These are phyloP conservation scores for Molanna angustata DNA, from an alignment of 2,888 invertebrate genomes.

Conservation along the genomic window DNA sequence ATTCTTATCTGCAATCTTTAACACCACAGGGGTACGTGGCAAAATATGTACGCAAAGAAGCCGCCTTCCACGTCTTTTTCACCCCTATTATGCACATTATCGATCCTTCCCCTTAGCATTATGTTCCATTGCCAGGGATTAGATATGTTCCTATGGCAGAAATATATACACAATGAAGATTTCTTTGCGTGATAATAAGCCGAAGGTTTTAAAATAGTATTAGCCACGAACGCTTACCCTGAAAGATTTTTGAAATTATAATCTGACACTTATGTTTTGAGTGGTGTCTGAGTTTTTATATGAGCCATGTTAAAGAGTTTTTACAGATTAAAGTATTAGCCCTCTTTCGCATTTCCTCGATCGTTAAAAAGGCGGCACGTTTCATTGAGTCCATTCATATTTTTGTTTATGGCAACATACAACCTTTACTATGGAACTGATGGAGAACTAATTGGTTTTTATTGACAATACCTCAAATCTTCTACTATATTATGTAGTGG, in stretches of 20 bases:
- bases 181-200: slow-evolving; percentile 24
- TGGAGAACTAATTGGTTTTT: slow-evolving; percentile 17
- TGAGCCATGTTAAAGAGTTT: slow-evolving; percentile 8
- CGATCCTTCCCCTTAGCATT: slow-evolving; percentile 23
- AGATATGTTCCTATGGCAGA: slow-evolving; percentile 15
- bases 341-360: slow-evolving; percentile 10
- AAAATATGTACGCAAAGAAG: slow-evolving; percentile 22
- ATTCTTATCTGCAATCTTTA: slow-evolving; percentile 29
- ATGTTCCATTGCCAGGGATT: slow-evolving; percentile 26
- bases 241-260: slow-evolving; percentile 22
- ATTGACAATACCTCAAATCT: no score
- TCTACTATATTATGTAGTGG: slow-evolving; percentile 14
- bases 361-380: slow-evolving; percentile 10
- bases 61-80: slow-evolving; percentile 22
- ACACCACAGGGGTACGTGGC: slow-evolving; percentile 30
- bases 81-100: slow-evolving; percentile 29
- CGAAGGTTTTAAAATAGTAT: slow-evolving; percentile 28
- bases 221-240: slow-evolving; percentile 17
- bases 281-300: slow-evolving; percentile 13
- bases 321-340: slow-evolving; percentile 18
- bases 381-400: slow-evolving; percentile 25
- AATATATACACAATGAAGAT: slow-evolving; percentile 19
- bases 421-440: slow-evolving; percentile 14
- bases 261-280: slow-evolving; percentile 25
- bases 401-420: no score